Conservation (phyloP, 2,888 invertebrate genomes). For the Tenodera sinensis region DNA sequence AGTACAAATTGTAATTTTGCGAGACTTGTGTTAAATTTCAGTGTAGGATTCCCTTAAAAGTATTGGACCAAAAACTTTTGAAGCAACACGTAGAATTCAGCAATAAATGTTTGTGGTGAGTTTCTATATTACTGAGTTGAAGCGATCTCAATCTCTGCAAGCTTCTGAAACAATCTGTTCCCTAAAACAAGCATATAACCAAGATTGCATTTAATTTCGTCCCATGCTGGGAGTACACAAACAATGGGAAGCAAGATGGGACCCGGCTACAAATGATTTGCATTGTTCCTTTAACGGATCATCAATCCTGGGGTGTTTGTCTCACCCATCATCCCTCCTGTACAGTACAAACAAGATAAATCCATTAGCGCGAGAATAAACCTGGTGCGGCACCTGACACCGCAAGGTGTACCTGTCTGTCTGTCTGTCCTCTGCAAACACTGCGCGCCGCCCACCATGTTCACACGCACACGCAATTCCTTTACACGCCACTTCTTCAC, state of each 20-base stretch:
- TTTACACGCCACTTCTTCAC: too few species aligned
- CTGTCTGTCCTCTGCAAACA: background rate
- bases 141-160: too few species aligned
- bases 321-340: background rate
- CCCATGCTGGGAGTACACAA: background rate
- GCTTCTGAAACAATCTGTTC: background rate
- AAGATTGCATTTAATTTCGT: background rate
- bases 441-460: too few species aligned
- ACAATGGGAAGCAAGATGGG: background rate
- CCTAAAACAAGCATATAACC: background rate
- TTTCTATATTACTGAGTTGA: too few species aligned
- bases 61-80: too few species aligned
- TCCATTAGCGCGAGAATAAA: background rate
- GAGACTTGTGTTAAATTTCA: too few species aligned
- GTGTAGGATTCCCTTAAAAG: too few species aligned
- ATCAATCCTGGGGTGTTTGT: background rate
- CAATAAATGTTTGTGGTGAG: too few species aligned
- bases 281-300: background rate
- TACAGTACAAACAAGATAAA: constrained; percentile 2
- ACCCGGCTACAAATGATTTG: background rate
- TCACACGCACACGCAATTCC: too few species aligned
- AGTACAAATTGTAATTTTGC: too few species aligned
- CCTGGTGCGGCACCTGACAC: background rate
- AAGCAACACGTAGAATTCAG: too few species aligned
- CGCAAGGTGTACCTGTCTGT: background rate